A percentile compares a stretch with the other conserved stretches of the same genome.
Conservation (phyloP, 53 echinoderm and acorn worm genomes). For the Paracentrotus lividus region DNA sequence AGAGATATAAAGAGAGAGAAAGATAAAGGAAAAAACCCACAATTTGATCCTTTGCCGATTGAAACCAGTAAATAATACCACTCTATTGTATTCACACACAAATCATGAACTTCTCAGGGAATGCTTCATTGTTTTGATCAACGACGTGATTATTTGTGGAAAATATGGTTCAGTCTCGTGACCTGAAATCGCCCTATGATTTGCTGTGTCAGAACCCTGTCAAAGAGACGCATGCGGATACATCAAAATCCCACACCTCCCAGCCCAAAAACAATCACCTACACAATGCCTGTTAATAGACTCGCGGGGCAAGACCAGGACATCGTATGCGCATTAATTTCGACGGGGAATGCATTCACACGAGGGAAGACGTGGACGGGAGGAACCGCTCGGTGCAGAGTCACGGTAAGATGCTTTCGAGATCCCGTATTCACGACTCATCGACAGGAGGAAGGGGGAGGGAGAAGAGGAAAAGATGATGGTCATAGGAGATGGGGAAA, state of each 20-base stretch:
- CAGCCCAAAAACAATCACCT: constrained; percentile 22
- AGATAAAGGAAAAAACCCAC: neutral
- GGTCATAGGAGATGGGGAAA: neutral
- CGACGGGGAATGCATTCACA: constrained; percentile 24
- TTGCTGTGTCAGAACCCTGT: constrained; percentile 28
- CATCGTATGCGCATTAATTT: constrained; percentile 65
- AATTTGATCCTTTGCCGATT: neutral
- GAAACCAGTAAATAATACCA: neutral
- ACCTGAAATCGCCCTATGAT: neutral
- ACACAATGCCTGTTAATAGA: constrained; percentile 47
- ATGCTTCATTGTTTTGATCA: neutral
- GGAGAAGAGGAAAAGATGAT: neutral
- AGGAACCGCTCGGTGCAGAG: constrained; percentile 23
- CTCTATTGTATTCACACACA: constrained; percentile 26
- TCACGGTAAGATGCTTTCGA: constrained; percentile 50
- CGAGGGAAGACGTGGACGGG: neutral
- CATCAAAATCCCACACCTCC: constrained; percentile 52
- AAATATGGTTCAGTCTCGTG: neutral
- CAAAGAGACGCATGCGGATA: constrained; percentile 25
- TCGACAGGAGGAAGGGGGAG: constrained; percentile 30
- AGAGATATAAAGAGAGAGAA: neutral
- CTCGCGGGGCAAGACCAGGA: constrained; percentile 40
- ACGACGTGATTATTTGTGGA: neutral
- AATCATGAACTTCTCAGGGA: neutral
- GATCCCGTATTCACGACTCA: constrained; percentile 28